phyloP scores from a whole-genome alignment of 1,140 invertebrate genomes.

The Drosophila hydei region DNA sequence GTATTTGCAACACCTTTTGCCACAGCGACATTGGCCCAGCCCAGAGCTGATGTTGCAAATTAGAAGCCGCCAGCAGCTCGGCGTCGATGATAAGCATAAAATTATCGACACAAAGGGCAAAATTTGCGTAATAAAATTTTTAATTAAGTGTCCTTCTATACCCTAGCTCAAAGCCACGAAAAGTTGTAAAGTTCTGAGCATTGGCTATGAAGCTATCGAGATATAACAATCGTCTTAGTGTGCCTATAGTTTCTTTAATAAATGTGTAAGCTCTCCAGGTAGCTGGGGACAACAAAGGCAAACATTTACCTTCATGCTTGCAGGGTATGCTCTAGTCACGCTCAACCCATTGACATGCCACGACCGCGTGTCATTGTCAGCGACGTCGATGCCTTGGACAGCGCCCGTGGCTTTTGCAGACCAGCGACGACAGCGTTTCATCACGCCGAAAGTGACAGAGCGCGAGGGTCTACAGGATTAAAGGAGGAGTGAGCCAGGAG shows the following conservation, averaged over 20 bases:
- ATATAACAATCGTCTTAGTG: too few relatives aligned
- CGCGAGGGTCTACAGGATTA: neutral
- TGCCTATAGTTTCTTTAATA: too few relatives aligned
- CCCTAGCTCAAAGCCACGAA: neutral
- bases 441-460: constrained; percentile 38
- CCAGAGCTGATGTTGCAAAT: constrained; percentile 69
- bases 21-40: constrained; percentile 11
- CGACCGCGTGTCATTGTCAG: neutral
- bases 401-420: constrained; percentile 36
- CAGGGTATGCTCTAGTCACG: neutral
- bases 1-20: constrained; percentile 33
- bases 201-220: too few relatives aligned
- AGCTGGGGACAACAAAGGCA: too few relatives aligned
- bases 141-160: constrained; percentile 53
- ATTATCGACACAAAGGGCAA: constrained; percentile 76
- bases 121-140: constrained; percentile 74
- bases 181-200: constrained; percentile 34
- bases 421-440: constrained; percentile 52
- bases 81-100: constrained; percentile 75
- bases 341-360: too few relatives aligned
- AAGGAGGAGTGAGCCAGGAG: neutral
- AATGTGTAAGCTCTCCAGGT: too few relatives aligned
- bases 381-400: constrained; percentile 28
- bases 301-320: too few relatives aligned
- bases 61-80: constrained; percentile 42